Percentiles rank a stretch among this genome's conserved stretches.
Conservation (phyloP, 2,888 invertebrate species). For the Dascillus cervinus region DNA sequence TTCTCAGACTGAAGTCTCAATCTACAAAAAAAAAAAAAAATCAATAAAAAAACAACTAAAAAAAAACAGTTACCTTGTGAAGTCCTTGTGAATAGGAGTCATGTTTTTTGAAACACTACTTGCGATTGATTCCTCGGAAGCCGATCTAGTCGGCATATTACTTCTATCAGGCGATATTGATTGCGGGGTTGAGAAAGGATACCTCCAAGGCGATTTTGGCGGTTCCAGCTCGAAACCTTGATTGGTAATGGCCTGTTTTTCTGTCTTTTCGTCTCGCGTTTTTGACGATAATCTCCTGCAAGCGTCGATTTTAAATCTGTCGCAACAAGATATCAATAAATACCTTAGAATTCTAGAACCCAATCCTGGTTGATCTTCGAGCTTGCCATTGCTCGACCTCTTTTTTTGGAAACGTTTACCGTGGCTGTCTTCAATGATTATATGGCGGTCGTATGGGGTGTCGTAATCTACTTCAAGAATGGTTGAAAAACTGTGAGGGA, state of each 20-base stretch:
- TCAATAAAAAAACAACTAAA: not conserved
- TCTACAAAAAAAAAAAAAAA: conserved; percentile 32
- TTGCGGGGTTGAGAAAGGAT: conserved; percentile 48
- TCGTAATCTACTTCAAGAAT: conserved; percentile 89
- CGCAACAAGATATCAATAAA: conserved; percentile 1
- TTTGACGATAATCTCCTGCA: conserved; percentile 62
- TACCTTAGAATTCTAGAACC: conserved; percentile 66
- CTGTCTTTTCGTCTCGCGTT: conserved; percentile 49
- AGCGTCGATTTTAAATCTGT: conserved; percentile 9
- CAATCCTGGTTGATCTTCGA: conserved; percentile 52
- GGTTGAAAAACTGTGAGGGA: conserved; percentile 87
- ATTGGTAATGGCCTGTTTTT: conserved; percentile 54
- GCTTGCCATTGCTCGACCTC: conserved; percentile 42
- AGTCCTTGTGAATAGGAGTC: conserved; percentile 41
- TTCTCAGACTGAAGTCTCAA: conserved; percentile 47
- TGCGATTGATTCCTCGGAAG: conserved; percentile 43
- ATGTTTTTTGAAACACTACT: conserved; percentile 52
- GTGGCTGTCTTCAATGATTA: conserved; percentile 82
- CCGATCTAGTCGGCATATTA: conserved; percentile 43
- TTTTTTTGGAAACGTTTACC: conserved; percentile 58
- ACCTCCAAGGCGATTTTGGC: conserved; percentile 65
- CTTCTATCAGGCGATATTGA: conserved; percentile 13
- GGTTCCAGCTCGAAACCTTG: conserved; percentile 60
- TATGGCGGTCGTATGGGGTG: conserved; percentile 88
- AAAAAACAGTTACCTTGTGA: conserved; percentile 21